Evolutionary conservation across 2,888 invertebrate species (phyloP).

Genomic region (Tipula lateralis): DNA sequence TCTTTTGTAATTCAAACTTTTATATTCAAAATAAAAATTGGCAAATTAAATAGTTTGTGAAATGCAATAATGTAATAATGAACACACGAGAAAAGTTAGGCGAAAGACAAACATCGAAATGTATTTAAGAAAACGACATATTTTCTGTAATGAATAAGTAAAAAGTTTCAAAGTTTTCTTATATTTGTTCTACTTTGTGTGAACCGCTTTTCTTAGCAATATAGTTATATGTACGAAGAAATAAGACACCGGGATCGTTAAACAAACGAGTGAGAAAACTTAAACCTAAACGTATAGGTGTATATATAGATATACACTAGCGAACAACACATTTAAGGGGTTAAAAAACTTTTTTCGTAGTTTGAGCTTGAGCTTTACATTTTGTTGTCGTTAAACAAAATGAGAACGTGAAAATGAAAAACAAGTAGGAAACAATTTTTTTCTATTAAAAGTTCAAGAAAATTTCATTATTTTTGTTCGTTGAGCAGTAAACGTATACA

Average conservation of each 20-base stretch:
- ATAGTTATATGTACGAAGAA: not conserved
- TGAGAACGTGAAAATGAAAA: not conserved
- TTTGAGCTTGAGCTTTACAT: not conserved
- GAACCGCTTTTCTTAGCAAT: not conserved
- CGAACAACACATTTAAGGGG: not conserved
- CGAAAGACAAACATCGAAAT: not conserved
- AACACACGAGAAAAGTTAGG: not conserved
- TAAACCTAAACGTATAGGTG: not conserved
- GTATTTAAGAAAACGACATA: not conserved
- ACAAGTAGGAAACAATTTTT: not conserved
- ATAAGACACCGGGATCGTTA: not conserved
- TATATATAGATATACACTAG: not conserved
- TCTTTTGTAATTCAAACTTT: no score
- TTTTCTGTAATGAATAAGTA: not conserved
- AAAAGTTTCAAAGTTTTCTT: not conserved
- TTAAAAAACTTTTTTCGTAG: not conserved
- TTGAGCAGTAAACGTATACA: not conserved
- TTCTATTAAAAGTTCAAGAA: not conserved
- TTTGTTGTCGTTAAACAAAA: not conserved
- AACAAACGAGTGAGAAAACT: not conserved
- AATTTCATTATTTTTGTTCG: constrained; percentile 19
- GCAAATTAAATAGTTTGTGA: not conserved
- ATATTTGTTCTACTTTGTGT: not conserved
- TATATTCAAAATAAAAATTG: not conserved
- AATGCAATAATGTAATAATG: not conserved